Evolutionary conservation across 2,797 vertebrate species (phyloP), one percentile per base, ranked within the genome.

Genomic region (Hydrocynus forskahlii): DNA sequence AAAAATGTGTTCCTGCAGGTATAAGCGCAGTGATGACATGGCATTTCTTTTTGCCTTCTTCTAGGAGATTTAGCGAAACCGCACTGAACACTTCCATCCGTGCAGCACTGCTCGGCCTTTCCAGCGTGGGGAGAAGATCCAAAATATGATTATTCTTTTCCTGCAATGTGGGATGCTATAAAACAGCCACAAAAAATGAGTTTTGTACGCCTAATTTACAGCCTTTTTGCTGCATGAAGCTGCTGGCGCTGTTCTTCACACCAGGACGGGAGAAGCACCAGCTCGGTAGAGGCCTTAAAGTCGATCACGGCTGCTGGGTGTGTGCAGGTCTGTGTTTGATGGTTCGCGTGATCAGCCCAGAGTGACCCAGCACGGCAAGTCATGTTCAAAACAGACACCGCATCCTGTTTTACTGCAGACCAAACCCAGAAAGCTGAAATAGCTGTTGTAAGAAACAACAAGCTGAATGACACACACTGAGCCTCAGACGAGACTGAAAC

Each of bases 321-420:
- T 75, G 35, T 63, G 60, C 78, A 63, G 25, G 16, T n/a, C 40
- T 43, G 21, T 63, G 76, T 55, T 25, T 76, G 66, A 78, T 43
- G 64, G 76, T 79, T 73, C 68, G 29, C 63, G 81, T 68, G 68
- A 79, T 76, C 78, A 63, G 40, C 48, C 62, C 43, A 45, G 50
- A 62, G 57, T 72, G 69, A 78, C 45, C 35, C 50, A 50, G 50
- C n/a, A 48, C 45, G 25, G 72, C 9, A 50, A 38, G 48, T 38
- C 57, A 16, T 57, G 52, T 35, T 70, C 5, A 60, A 73, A 75
- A 54, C 45, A 74, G 52, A 74, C 40, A 12, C 40, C 19, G 5
- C 38, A 38, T 66, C 57, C 25, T 5, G 7, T 59, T 57, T 78
- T 63, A 64, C 57, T 68, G 45, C 29, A 48, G 55, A 79, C 50